A percentile compares a stretch with the other conserved stretches of the same genome.
These are phyloP conservation scores for Zeugodacus cucurbitae DNA, from an alignment of 1,140 invertebrate species.

Conservation along the genomic window DNA sequence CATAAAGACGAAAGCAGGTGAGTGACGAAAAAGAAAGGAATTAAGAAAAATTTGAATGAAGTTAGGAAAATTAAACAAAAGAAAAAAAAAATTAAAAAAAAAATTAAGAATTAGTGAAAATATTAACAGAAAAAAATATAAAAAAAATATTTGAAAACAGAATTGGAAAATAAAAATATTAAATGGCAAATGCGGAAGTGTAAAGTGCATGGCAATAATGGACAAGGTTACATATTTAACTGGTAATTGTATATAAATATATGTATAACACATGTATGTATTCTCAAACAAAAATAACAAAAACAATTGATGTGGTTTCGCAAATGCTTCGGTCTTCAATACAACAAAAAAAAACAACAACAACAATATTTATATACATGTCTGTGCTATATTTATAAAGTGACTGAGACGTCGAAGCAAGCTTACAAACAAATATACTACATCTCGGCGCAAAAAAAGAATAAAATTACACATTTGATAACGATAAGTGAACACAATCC, in stretches of 20 bases:
- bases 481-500: not conserved
- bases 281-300: not conserved
- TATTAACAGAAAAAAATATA: not conserved
- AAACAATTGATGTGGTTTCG: constrained; percentile 32
- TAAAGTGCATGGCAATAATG: not conserved
- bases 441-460: not conserved
- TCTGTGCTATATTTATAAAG: not conserved
- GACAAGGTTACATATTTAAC: not conserved
- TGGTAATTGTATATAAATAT: not conserved
- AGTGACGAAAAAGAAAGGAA: not conserved
- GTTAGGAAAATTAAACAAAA: not conserved
- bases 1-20: not conserved
- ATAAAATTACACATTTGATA: not conserved
- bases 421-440: not conserved
- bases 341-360: not conserved
- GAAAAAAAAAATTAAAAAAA: not conserved
- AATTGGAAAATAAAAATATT: not conserved
- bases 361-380: not conserved
- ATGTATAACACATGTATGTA: not conserved
- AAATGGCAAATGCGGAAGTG: not conserved
- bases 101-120: not conserved
- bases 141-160: not conserved
- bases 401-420: constrained; percentile 5
- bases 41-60: not conserved
- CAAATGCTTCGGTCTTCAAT: constrained; percentile 31